A percentile compares a stretch with the other conserved stretches of the same genome.
Conservation (phyloP, 2,113 vertebrate species). For the Tamias sibiricus region DNA sequence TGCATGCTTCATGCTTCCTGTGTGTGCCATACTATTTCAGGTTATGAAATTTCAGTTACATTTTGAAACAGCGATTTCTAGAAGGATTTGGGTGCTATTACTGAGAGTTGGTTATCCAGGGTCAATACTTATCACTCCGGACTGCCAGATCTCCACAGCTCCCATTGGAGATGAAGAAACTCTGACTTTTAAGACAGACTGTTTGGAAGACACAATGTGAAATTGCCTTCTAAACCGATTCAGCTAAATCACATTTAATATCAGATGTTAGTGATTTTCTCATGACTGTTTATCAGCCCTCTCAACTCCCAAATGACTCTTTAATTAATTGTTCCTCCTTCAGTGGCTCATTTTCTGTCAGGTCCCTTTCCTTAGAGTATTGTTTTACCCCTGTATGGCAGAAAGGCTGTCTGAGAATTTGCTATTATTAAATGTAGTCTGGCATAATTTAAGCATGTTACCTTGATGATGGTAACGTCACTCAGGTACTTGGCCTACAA, state of each 20-base stretch:
- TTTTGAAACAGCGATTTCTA: not conserved
- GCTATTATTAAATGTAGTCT: slow-evolving; percentile 42
- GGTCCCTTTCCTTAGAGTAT: slow-evolving; percentile 41
- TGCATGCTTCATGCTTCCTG: not conserved
- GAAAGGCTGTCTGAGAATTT: slow-evolving; percentile 40
- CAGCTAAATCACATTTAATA: slow-evolving; percentile 56
- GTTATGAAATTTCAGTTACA: not conserved
- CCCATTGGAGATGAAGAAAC: slow-evolving; percentile 10
- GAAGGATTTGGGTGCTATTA: not conserved
- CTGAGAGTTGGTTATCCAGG: not conserved
- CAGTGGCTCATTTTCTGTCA: slow-evolving; percentile 18
- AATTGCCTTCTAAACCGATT: slow-evolving; percentile 50
- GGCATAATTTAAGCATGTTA: slow-evolving; percentile 58
- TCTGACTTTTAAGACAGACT: slow-evolving; percentile 44
- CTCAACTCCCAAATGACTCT: slow-evolving; percentile 43
- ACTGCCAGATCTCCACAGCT: not conserved
- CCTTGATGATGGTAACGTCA: slow-evolving; percentile 70
- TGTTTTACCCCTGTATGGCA: slow-evolving; percentile 26
- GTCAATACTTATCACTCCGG: not conserved
- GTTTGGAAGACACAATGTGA: slow-evolving; percentile 45
- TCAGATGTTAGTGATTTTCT: slow-evolving; percentile 66
- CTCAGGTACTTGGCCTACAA: slow-evolving; percentile 73
- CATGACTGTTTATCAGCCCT: slow-evolving; percentile 57
- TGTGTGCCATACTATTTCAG: not conserved
- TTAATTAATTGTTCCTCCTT: slow-evolving; percentile 70